A percentile compares a stretch with the other conserved stretches of the same genome.
phyloP scores from a whole-genome alignment of 2,113 vertebrate species.

The Leiothrix lutea region DNA sequence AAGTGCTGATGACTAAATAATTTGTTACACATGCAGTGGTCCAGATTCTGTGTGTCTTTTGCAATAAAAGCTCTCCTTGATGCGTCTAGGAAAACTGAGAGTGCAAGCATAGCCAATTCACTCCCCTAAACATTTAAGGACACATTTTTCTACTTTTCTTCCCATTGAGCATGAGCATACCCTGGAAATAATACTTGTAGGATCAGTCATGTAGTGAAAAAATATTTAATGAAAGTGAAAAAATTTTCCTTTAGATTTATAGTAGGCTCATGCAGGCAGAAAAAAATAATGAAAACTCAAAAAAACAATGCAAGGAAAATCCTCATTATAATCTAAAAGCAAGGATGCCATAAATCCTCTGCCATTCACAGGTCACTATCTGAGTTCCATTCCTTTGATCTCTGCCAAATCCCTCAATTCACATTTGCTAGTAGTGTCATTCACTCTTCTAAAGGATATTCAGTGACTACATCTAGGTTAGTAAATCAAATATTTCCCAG shows the following conservation, averaged over 20 bases:
- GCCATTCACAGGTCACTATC: background rate
- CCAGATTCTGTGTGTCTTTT: slow-evolving; percentile 31
- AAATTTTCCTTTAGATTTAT: background rate
- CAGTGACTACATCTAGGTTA: background rate
- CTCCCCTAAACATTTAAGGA: background rate
- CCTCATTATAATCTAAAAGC: background rate
- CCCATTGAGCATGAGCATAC: background rate
- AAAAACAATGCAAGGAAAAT: background rate
- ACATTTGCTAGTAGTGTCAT: background rate
- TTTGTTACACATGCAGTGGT: slow-evolving; percentile 15
- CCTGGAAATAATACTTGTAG: background rate
- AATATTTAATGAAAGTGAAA: background rate
- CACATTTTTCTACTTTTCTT: background rate
- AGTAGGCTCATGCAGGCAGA: background rate
- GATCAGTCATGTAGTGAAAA: background rate
- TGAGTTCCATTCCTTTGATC: background rate
- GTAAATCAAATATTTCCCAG: background rate
- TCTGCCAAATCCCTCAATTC: background rate
- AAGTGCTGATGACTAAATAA: slow-evolving; percentile 43
- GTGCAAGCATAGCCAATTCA: background rate
- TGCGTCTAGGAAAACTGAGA: background rate
- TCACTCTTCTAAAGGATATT: background rate
- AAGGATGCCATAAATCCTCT: background rate
- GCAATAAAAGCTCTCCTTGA: slow-evolving; percentile 17
- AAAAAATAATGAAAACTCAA: background rate